These are phyloP conservation scores for Lasioglossum marginatum DNA, from an alignment of 2,888 invertebrate species.

Conservation along the genomic window DNA sequence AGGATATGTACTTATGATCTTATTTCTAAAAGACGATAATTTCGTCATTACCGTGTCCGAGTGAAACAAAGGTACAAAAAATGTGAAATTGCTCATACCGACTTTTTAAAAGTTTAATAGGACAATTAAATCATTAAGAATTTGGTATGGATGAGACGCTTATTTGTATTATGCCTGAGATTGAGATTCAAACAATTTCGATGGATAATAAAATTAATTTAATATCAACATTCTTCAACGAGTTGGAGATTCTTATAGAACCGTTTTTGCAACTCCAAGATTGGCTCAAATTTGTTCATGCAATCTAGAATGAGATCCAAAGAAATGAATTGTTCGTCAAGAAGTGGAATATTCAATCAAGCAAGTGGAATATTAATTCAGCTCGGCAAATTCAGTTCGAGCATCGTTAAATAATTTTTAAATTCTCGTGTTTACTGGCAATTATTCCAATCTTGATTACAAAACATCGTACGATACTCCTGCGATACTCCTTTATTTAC, in stretches of 20 bases:
- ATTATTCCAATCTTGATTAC: neutral
- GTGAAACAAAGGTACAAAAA: neutral
- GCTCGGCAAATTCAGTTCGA: neutral
- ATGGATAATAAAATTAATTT: neutral
- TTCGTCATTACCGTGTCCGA: neutral
- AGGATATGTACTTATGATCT: neutral
- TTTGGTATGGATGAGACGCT: neutral
- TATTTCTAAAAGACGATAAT: conserved; percentile 3
- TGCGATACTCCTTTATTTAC: conserved; percentile 15
- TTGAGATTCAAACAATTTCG: neutral
- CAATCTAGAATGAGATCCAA: neutral
- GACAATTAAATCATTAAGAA: neutral
- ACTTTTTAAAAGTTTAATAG: neutral
- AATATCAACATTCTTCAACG: neutral
- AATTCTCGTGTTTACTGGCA: neutral
- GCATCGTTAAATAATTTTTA: neutral
- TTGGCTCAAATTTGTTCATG: neutral
- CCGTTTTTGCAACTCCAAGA: neutral
- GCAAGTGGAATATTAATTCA: neutral
- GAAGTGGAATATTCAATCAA: neutral
- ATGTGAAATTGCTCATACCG: neutral
- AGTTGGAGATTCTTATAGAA: neutral
- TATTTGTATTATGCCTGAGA: neutral
- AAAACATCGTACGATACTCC: conserved; percentile 8
- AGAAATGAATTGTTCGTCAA: neutral